Evolutionary conservation across 2,888 invertebrate species (phyloP).

Genomic region (Heteropelma amictum): DNA sequence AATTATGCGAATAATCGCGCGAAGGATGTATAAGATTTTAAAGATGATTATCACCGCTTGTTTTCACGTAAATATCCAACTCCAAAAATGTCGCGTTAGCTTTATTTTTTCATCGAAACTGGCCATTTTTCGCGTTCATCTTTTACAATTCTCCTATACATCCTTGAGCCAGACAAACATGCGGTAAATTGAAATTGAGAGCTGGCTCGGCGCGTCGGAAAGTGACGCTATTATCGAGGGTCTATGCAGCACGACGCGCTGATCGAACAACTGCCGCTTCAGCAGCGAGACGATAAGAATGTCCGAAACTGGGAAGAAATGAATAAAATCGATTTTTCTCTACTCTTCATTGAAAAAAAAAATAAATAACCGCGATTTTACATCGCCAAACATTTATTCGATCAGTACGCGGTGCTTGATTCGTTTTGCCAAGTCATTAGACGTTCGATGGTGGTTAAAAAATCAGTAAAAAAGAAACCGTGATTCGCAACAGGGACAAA

Average conservation of each 20-base stretch:
- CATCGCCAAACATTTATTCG: background rate
- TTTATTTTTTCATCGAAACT: background rate
- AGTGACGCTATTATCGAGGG: constrained; percentile 13
- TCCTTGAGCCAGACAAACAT: constrained; percentile 36
- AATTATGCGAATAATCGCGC: background rate
- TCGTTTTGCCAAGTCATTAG: constrained; percentile 18
- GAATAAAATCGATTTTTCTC: too few species aligned
- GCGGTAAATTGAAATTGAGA: constrained; percentile 28
- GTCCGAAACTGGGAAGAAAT: too few species aligned
- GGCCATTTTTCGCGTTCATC: background rate
- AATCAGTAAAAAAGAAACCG: constrained; percentile 10
- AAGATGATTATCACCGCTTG: too few species aligned
- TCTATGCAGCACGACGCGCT: background rate
- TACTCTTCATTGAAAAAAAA: too few species aligned
- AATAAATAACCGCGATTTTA: too few species aligned
- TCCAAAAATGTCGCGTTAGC: too few species aligned
- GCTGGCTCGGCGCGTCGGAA: constrained; percentile 11
- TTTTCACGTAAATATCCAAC: too few species aligned
- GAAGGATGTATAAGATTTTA: constrained; percentile 15
- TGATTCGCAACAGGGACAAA: background rate
- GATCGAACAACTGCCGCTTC: background rate
- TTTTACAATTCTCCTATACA: constrained; percentile 2
- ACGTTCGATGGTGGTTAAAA: constrained; percentile 14
- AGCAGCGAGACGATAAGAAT: too few species aligned
- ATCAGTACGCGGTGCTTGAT: background rate